These are phyloP conservation scores for Nasua narica DNA, from an alignment of 2,797 vertebrate genomes.

Conservation along the genomic window DNA sequence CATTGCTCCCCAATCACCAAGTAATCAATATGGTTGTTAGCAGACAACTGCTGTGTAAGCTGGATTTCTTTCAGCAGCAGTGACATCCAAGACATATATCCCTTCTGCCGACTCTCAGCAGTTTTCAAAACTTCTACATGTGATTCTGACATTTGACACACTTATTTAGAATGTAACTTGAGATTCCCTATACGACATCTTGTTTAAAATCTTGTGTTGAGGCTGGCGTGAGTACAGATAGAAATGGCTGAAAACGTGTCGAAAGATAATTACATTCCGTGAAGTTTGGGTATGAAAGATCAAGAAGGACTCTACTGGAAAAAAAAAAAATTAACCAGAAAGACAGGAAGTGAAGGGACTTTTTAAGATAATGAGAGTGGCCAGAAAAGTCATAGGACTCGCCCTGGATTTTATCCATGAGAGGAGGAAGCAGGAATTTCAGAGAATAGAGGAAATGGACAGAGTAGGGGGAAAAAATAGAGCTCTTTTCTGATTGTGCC, in stretches of 20 bases:
- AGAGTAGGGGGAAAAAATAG: not conserved
- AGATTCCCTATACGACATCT: not conserved
- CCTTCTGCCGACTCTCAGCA: not conserved
- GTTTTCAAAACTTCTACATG: not conserved
- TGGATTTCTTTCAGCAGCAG: not conserved
- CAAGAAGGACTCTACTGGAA: not conserved
- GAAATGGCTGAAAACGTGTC: not conserved
- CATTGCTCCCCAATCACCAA: not conserved
- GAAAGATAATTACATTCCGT: not conserved
- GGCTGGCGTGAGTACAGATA: not conserved
- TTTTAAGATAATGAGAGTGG: constrained; percentile 11
- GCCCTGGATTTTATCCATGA: not conserved
- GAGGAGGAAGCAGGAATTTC: not conserved
- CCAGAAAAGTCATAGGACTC: not conserved
- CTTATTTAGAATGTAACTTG: not conserved
- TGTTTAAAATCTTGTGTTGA: not conserved
- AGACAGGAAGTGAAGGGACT: not conserved
- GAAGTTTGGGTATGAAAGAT: constrained; percentile 1
- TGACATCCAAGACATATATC: not conserved
- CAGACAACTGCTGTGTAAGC: not conserved
- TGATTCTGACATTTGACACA: not conserved
- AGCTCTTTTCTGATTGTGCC: not conserved
- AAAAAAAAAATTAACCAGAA: not conserved
- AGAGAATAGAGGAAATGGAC: not conserved
- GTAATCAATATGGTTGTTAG: not conserved